Conservation (phyloP, 2,888 invertebrate genomes). For the Amblyteles armatorius region DNA sequence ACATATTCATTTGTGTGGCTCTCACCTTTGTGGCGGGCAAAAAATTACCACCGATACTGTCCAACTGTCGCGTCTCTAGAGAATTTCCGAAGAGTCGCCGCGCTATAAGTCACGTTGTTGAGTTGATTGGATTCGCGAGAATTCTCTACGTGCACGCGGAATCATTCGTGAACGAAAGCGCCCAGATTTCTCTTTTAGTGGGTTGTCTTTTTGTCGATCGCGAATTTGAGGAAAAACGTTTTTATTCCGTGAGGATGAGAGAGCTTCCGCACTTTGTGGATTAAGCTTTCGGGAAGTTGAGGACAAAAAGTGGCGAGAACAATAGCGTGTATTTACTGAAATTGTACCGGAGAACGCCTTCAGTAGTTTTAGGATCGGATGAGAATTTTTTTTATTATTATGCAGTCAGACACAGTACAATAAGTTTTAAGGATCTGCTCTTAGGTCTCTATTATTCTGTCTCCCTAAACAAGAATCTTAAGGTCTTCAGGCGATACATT, state of each 20-base stretch:
- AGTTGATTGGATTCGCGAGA: slow-evolving; percentile 34
- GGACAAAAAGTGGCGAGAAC: background rate
- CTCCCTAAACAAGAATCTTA: background rate
- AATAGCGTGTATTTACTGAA: background rate
- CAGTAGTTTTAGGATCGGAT: background rate
- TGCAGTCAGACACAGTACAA: background rate
- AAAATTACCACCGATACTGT: background rate
- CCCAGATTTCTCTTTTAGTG: slow-evolving; percentile 15
- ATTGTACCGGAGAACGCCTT: background rate
- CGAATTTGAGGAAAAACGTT: background rate
- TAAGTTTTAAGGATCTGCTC: background rate
- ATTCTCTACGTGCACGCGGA: slow-evolving; percentile 5
- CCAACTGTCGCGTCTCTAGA: slow-evolving; percentile 11
- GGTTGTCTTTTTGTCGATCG: background rate
- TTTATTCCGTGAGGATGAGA: background rate
- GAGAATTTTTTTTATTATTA: background rate
- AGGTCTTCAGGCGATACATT: background rate
- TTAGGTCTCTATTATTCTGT: background rate
- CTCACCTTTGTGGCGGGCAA: background rate
- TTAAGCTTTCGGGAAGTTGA: background rate
- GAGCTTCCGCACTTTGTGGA: slow-evolving; percentile 1
- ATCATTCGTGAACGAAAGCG: slow-evolving; percentile 1
- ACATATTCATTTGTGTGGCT: background rate
- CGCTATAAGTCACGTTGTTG: slow-evolving; percentile 24
- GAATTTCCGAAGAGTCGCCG: slow-evolving; percentile 13